A percentile compares a stretch with the other conserved stretches of the same genome.
Evolutionary conservation across 2,888 invertebrate genomes (phyloP).

Genomic region (Tachina fera): DNA sequence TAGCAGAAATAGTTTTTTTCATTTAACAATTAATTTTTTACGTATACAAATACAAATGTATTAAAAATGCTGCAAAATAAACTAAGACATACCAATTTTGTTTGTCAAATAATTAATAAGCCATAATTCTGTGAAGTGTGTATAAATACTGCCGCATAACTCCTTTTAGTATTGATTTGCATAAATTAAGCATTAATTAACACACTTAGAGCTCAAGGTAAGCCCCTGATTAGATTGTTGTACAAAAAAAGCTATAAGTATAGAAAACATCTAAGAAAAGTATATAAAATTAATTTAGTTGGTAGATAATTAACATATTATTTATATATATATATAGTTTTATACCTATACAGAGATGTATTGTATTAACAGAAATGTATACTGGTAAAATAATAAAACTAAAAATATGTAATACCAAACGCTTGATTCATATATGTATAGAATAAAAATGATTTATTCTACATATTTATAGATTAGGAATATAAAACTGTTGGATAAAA

Average conservation of each 20-base stretch:
- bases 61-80: too few species aligned
- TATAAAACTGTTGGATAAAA: too few species aligned
- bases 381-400: too few species aligned
- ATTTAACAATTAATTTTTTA: too few species aligned
- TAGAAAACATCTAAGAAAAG: background rate
- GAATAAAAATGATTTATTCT: too few species aligned
- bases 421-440: too few species aligned
- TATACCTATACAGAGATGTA: background rate
- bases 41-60: too few species aligned
- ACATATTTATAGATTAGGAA: too few species aligned
- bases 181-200: slow-evolving; percentile 66
- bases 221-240: slow-evolving; percentile 30
- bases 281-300: background rate
- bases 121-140: background rate
- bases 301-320: slow-evolving; percentile 7
- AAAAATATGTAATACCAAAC: too few species aligned
- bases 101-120: background rate
- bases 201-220: slow-evolving; percentile 61
- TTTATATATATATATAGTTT: background rate
- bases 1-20: too few species aligned
- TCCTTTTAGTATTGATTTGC: slow-evolving; percentile 53
- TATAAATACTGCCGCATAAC: background rate
- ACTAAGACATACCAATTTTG: too few species aligned
- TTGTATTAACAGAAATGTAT: background rate
- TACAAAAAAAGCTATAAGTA: background rate